Evolutionary conservation across 2,113 vertebrate genomes (phyloP).

Genomic region (Channa argus): DNA sequence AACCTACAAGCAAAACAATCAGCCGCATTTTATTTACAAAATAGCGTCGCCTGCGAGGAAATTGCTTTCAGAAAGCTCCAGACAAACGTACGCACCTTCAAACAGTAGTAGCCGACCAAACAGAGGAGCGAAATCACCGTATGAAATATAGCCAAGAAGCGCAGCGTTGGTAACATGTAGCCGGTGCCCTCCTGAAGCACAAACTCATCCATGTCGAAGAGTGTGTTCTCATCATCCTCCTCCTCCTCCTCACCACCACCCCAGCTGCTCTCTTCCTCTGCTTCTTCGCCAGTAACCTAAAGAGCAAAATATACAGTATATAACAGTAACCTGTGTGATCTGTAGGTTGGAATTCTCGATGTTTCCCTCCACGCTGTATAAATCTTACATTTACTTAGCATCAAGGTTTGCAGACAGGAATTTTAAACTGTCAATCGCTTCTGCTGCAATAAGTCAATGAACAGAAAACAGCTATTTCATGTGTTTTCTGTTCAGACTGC

Average conservation of each 20-base stretch:
- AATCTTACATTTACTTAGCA: too few relatives aligned
- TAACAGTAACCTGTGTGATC: background rate
- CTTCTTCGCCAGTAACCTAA: constrained; percentile 91
- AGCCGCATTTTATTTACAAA: too few relatives aligned
- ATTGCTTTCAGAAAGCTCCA: background rate
- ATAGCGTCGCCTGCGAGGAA: background rate
- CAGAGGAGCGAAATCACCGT: constrained; percentile 95
- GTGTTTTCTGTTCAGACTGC: too few relatives aligned
- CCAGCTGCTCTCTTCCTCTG: constrained; percentile 85
- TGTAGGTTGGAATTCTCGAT: too few relatives aligned
- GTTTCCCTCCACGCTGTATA: too few relatives aligned
- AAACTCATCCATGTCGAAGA: constrained; percentile 93
- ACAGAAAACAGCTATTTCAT: too few relatives aligned
- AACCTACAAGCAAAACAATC: constrained; percentile 81
- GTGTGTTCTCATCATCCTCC: constrained; percentile 83
- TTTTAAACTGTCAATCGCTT: too few relatives aligned
- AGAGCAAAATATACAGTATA: background rate
- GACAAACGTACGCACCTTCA: constrained; percentile 86
- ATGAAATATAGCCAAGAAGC: constrained; percentile 91
- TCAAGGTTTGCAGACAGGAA: too few relatives aligned
- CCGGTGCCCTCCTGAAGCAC: constrained; percentile 95
- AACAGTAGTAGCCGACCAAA: constrained; percentile 93
- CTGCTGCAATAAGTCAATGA: too few relatives aligned
- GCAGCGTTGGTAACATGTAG: constrained; percentile 94
- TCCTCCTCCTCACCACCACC: constrained; percentile 81